phyloP scores from a whole-genome alignment of 2,797 vertebrate species.

The Thaleichthys pacificus region DNA sequence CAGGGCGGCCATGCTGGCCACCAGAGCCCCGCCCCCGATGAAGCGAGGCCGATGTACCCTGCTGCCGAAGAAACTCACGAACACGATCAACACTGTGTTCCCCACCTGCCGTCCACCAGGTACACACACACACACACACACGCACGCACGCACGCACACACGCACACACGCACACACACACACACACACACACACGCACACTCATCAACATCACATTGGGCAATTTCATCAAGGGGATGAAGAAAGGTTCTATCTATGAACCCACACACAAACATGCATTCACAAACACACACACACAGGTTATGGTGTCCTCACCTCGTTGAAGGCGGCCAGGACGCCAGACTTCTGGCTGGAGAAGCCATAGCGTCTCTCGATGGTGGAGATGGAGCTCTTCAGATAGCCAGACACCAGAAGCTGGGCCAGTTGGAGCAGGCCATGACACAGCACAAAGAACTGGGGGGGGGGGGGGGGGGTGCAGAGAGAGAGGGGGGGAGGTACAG shows the following conservation, averaged over 20 bases:
- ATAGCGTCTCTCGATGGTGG: constrained; percentile 92
- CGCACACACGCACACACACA: neutral
- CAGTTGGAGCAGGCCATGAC: constrained; percentile 89
- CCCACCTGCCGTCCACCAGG: constrained; percentile 78
- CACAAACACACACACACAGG: neutral
- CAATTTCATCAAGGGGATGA: too few species aligned
- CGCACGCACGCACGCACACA: too few species aligned
- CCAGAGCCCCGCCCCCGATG: constrained; percentile 84
- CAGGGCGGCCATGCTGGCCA: constrained; percentile 82
- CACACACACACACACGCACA: neutral
- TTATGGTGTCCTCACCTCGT: constrained; percentile 78
- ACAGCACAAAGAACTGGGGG: constrained; percentile 88
- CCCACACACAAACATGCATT: too few species aligned
- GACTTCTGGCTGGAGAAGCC: constrained; percentile 90
- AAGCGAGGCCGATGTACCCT: constrained; percentile 86
- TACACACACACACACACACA: neutral
- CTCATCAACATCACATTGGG: too few species aligned
- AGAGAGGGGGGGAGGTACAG: neutral
- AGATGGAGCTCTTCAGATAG: constrained; percentile 92
- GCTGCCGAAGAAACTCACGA: constrained; percentile 91
- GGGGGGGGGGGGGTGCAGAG: neutral
- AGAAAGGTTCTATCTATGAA: too few species aligned
- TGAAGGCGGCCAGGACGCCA: constrained; percentile 86
- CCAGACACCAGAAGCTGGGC: constrained; percentile 88
- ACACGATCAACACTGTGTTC: constrained; percentile 87